Base-by-base conservation (phyloP, 2,888 invertebrate species). In the Drosophila pullipes region DNA sequence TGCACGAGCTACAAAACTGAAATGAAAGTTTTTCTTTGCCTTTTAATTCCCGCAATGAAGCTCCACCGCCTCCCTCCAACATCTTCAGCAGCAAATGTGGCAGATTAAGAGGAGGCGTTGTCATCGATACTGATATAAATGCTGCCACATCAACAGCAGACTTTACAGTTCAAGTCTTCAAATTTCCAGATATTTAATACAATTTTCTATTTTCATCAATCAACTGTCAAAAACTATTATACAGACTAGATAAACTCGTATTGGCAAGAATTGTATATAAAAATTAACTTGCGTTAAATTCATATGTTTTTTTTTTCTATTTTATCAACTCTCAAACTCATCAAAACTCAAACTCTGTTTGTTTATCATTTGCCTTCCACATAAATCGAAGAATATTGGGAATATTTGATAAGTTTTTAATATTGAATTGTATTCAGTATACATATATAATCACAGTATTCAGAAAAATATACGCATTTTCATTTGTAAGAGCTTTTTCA, bases 1-100 rank as follows among this genome's bases (percentile, higher is more conserved):
- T 76, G 70, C 69, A 16, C 50, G 49, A 58, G 65, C 66, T 66
- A 74, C 77, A 69, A 79, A 76, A 66, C 72, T 65, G 41, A 52
- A 77, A 81, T 52, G 53, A 54, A 76, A 77, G 58, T 77, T 73
- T 69, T 22, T 52, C 76, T 59, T 73, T 54, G 68, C 64, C 52
- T 78, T 78, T 78, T 68, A 55, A 77, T 68, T 62, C 57, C 4
- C 31, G 31, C 37, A 57, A 9, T 57, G 39, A 9, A 7, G 47
- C 28, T 25, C 39, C 18, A 35, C 16, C 25, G 1, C 2, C 11
- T 5, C 1, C 30, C n/a, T 6, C 6, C 18, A 16, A 37, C 18
- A 18, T 18, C 37, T 18, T 16, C 18, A 6, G 13, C 13, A 28
- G 39, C 39, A 55, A 11, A 39, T 28, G 39, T 13, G 37, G 57